phyloP scores from a whole-genome alignment of 2,113 vertebrate genomes.

The Casuarius casuarius region DNA sequence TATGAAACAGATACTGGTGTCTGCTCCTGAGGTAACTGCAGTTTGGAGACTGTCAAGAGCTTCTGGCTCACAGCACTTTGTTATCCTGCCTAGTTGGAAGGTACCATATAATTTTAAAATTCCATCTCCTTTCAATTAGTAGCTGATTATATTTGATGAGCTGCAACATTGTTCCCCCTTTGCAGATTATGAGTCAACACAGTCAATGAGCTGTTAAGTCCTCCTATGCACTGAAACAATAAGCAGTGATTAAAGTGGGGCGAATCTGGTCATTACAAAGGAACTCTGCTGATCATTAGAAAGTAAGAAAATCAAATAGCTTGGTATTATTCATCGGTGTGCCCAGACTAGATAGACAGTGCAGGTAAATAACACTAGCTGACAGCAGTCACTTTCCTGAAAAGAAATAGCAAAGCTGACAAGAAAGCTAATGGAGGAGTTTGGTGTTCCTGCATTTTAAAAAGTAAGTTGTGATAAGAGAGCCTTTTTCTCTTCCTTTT shows the following conservation, averaged over 20 bases:
- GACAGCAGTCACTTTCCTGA: background rate
- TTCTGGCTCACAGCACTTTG: slow-evolving; percentile 61
- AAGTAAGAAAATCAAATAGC: slow-evolving; percentile 52
- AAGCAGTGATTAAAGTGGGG: slow-evolving; percentile 71
- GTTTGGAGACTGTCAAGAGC: slow-evolving; percentile 54
- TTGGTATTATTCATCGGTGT: background rate
- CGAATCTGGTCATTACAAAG: slow-evolving; percentile 67
- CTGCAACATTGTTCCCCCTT: slow-evolving; percentile 72
- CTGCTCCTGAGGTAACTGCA: slow-evolving; percentile 8
- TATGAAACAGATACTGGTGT: background rate
- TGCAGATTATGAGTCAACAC: slow-evolving; percentile 72
- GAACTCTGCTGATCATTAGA: slow-evolving; percentile 63
- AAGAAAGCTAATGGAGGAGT: background rate
- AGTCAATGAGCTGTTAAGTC: slow-evolving; percentile 74
- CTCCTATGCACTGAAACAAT: slow-evolving; percentile 72
- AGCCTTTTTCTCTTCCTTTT: background rate
- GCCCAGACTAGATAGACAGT: background rate
- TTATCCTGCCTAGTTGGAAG: slow-evolving; percentile 65
- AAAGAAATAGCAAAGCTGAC: background rate
- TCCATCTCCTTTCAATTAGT: slow-evolving; percentile 76
- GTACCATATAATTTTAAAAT: slow-evolving; percentile 74
- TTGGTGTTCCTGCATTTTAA: background rate
- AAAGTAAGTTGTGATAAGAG: background rate
- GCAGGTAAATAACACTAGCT: background rate
- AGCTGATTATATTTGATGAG: slow-evolving; percentile 76